phyloP scores from a whole-genome alignment of 2,888 invertebrate genomes.

The Willowsia nigromaculata region DNA sequence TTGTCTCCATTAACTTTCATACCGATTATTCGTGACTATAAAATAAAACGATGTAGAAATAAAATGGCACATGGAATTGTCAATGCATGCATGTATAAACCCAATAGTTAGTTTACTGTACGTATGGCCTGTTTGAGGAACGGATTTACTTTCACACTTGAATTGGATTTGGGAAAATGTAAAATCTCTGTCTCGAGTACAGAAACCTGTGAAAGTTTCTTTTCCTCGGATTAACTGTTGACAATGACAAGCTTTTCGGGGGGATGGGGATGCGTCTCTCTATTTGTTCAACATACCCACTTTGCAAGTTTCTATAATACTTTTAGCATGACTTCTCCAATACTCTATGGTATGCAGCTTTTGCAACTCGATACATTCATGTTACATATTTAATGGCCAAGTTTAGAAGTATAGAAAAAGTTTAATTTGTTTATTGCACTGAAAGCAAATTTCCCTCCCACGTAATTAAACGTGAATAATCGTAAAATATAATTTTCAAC shows the following conservation, averaged over 20 bases:
- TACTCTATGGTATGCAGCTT: too few relatives aligned
- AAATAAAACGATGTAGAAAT: neutral
- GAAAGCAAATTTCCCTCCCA: neutral
- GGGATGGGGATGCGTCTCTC: neutral
- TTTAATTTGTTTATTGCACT: too few relatives aligned
- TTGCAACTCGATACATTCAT: too few relatives aligned
- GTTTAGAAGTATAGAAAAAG: too few relatives aligned
- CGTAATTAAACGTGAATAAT: neutral
- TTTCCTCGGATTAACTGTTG: conserved; percentile 36
- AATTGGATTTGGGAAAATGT: neutral
- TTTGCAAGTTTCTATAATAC: neutral
- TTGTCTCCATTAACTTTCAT: neutral
- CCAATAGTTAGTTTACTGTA: too few relatives aligned
- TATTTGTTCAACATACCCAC: neutral
- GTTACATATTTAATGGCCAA: too few relatives aligned
- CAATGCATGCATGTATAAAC: neutral
- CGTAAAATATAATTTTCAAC: neutral
- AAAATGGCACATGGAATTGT: neutral
- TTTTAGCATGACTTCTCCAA: too few relatives aligned
- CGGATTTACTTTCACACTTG: conserved; percentile 36
- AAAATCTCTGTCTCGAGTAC: conserved; percentile 34
- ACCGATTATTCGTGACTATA: neutral
- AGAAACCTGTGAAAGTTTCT: conserved; percentile 52
- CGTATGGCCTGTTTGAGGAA: conserved; percentile 43
- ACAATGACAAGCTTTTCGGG: neutral